Conservation (phyloP, 2,113 vertebrate genomes). For the Hemiscyllium ocellatum region DNA sequence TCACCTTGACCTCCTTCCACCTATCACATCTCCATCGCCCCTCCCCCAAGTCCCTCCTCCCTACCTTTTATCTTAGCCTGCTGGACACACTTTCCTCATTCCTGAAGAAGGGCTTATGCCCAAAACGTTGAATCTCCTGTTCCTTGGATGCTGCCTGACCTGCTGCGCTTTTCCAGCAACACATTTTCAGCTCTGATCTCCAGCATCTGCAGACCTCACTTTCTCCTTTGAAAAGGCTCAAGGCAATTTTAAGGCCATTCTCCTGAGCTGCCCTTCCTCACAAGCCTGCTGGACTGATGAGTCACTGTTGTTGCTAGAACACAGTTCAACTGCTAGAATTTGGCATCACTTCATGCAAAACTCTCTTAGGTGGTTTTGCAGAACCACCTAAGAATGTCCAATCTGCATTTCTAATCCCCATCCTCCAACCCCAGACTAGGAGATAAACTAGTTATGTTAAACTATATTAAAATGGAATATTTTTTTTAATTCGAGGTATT, state of each 20-base stretch:
- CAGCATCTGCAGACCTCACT: too few relatives aligned
- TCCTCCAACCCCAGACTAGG: background rate
- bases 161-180: too few relatives aligned
- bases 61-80: too few relatives aligned
- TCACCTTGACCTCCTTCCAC: too few relatives aligned
- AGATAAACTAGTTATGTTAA: background rate
- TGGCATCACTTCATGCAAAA: background rate
- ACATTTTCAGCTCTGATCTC: too few relatives aligned
- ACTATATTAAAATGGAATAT: background rate
- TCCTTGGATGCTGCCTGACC: too few relatives aligned
- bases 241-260: background rate
- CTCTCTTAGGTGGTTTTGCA: background rate
- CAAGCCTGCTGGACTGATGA: background rate
- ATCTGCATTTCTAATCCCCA: background rate
- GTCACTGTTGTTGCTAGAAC: background rate
- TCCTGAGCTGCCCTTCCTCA: background rate
- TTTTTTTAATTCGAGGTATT: background rate
- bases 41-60: too few relatives aligned
- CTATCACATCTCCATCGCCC: too few relatives aligned
- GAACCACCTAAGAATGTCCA: background rate
- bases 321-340: background rate
- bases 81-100: too few relatives aligned
- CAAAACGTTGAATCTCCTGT: too few relatives aligned
- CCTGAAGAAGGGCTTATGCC: too few relatives aligned
- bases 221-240: background rate